Base-by-base conservation (phyloP, 1,140 invertebrate species). In the Xylocopa sonorina region DNA sequence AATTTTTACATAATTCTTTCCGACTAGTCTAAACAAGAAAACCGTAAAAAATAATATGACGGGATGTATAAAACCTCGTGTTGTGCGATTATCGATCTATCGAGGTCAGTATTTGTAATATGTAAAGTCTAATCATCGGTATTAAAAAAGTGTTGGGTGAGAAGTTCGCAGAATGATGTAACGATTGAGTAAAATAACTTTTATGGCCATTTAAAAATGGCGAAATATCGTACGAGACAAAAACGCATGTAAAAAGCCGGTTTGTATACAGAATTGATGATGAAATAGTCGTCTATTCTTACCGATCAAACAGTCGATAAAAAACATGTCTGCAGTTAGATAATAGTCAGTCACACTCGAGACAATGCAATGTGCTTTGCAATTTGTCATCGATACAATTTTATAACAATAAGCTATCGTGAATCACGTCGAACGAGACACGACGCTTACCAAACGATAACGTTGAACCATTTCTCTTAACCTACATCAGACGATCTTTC, bases 371-470 rank as follows among this genome's bases (percentile, higher is more conserved):
- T 21, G 21, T 50, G 21, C 68, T 71, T 78, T 55, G 60, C 43
- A 71, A 78, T 29, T 41, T 10, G 18, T 24, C 24, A 9, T 29
- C 24, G 21, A 12, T 12, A 24, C n/a, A 7, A 48, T 18, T 32
- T 51, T 62, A 29, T 27, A 41, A 71, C n/a, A n/a, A n/a, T 50
- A 27, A 38, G 34, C 29, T 14, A 38, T 75, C 18, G 48, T 55
- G 60, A 75, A 46, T 69, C 41, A 29, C 48, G 24, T 29, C 18
- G 38, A 53, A 72, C 21, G 41, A 41, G 48, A 74, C 48, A 43
- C 24, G 10, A 53, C n/a, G 41, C 57, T 7, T 50, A 3, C 57
- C 21, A 18, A 38, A 76, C 57, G 53, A 76, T 67, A 76, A 76
- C 51, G 5, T 27, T 3, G 16, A 10, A 66, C 9, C 32, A 32